Evolutionary conservation across 2,797 vertebrate species (phyloP), one percentile per base, ranked within the genome.

Genomic region (Holocentrus rufus): DNA sequence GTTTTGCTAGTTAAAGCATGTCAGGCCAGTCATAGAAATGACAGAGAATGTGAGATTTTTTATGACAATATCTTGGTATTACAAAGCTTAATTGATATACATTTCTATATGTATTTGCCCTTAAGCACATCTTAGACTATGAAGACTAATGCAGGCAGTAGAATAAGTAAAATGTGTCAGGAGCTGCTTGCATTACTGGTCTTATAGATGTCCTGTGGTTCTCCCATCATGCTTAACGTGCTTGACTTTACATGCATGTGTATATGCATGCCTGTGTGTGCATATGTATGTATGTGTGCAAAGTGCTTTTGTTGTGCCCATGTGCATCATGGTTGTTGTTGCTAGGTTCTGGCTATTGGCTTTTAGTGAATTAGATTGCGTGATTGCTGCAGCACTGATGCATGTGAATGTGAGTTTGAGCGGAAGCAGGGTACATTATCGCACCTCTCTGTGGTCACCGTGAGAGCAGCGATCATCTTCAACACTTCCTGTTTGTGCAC

Each of bases 401-500:
- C 85, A 87, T 80, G 80, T 81, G 44, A 59, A 75, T 70, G 77
- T 44, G 47, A 74, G 69, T 50, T n/a, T 65, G 39, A 85, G 49
- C 76, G 83, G 88, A 90, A 91, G 79, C 61, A 58, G 17, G 30
- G 27, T 36, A 8, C 46, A 44, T 84, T 74, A 76, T 82, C 90
- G 81, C 88, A 93, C 76, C 74, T 89, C 85, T 85, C 55, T 83
- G 88, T 76, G 88, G 91, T 90, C 85, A 85, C 59, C 79, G 81
- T 61, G 84, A 85, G 66, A 77, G 70, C 74, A 92, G 86, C 88
- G 90, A 89, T 77, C 13, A 50, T 85, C 88, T 85, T 77, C 69
- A 80, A 56, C 25, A 14, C 92, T 98, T 98, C 96, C 96, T 98
- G 96, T 97, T 97, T 97, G 92, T 93, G 93, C 82, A 83, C 89